Base-by-base conservation (phyloP, 2,888 invertebrate genomes). In the Scrobipalpa costella region DNA sequence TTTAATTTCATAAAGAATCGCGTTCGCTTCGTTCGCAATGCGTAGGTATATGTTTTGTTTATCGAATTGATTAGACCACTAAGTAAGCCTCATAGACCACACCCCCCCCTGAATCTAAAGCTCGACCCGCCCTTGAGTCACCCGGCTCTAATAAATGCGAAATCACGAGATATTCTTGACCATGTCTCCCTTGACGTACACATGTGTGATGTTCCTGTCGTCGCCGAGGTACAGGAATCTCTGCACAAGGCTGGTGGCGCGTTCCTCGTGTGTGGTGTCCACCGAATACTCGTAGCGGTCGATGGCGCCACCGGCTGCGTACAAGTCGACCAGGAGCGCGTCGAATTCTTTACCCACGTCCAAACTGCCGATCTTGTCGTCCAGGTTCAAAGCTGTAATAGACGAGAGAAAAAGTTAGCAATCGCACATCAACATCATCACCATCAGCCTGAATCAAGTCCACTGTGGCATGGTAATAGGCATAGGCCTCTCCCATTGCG, bases 271-370 rank as follows among this genome's bases (percentile, higher is more conserved):
- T 0, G 75, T 75, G 0, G 55, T 68, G 1, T 73, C 72, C 5
- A 77, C 69, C 2, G 73, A 67, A 62, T 78, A 76, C 0, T 71
- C 69, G 60, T 94, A 92, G 68, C 92, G 84, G 71, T 94, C 93
- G 19, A 93, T 81, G 2, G 91, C 88, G 8, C 93, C 88, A 11
- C 81, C 78, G 13, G 81, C 64, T 13, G 85, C 76, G 71, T 92
- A 91, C n/a, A 95, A 90, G 74, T 97, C 95, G 36, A 98, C 87
- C 0, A 97, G 73, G 0, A 98, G 85, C 0, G 97, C 98, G 89
- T 98, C 98, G 74, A 98, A 97, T 63, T 96, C 94, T 81, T 98
- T 98, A 19, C 96, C 97, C 6, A 93, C 81, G 70, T 92, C 89
- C 73, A 98, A 96, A 85, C 95, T 97, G 15, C 98, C 98, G 60